Base-by-base conservation (phyloP, 64 coral and sea anemone species). In the Actinia tenebrosa region DNA sequence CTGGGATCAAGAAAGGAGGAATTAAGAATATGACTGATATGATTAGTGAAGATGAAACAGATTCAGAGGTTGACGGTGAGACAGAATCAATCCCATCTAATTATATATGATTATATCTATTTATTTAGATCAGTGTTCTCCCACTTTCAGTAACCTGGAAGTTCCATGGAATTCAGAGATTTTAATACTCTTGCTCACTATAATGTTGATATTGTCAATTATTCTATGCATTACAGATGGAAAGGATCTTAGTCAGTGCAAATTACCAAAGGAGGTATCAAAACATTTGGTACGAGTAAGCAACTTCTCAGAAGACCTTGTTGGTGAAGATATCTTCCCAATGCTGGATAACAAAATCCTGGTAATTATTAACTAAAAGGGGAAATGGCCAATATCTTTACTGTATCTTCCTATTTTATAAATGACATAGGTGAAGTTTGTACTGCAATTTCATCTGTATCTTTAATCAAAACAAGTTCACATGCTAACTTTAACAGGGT, bases 301-400 rank as follows among this genome's bases (percentile, higher is more conserved):
- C 80, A 87, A 92, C 13, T 96, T 96, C 84, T 87, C 91, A 93
- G 94, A 93, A 71, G 88, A 93, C 60, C 84, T 96, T 69, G 44
- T 59, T 47, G 94, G 94, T 43, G 94, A 96, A 79, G 86, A 96
- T 46, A 90, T 96, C 47, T 96, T 96, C 60, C 94, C 94, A 43
- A 53, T 53, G 20, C 16, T 81, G 5, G 18, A 81, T 0, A 25
- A 87, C 3, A 50, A 44, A 4, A n/a, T 87, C 1, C 64, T 87
- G 42, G 45, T 87, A 71, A 87, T 71, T 47, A 17, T 77, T 3
- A 30, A 22, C 6, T 11, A 72, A 50, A n/a, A 37, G 30, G 30
- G 47, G 47, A 50, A 50, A 50, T 50, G 47, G 4, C 47, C 47
- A 5, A 50, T 50, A 50, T 8, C 47, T 50, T 50, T 50, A 37